Base-by-base conservation (phyloP, 2,888 invertebrate genomes). In the Nezara viridula region DNA sequence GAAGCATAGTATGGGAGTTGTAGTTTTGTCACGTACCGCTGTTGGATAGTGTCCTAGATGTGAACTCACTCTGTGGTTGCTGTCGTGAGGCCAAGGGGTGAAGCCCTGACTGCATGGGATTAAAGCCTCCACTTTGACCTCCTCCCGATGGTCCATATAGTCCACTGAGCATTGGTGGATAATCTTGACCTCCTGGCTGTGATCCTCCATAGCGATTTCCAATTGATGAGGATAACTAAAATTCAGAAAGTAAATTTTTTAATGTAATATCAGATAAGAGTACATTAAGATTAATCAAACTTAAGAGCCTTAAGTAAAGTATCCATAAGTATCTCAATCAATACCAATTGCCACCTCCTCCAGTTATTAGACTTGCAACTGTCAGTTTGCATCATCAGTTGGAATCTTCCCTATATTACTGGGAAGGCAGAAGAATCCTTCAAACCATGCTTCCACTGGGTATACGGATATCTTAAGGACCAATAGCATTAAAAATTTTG, bases 41-140 rank as follows among this genome's bases (percentile, higher is more conserved):
- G 90, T 89, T 89, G 44, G 73, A 81, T 14, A 86, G 86, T 32
- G 81, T 88, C 88, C 81, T 86, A 86, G 52, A 44, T 66, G 86
- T 50, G 86, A 95, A 95, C 95, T 95, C 95, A 95, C 95, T 95
- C 95, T 91, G 91, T 88, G 90, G 90, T 32, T 50, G 50, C 86
- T 87, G 89, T 93, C 94, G 94, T 93, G 85, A 88, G 16, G 89
- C 89, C 10, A 90, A 47, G 21, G 90, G 86, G 44, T 90, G 66
- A 24, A 90, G 85, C 6, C 89, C 89, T 14, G 90, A 90, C 81
- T 90, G 90, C 90, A 91, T 90, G 12, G 91, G 90, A 55, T 90
- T 90, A 89, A 91, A 91, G 49, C 89, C 90, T n/a, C 90, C 90
- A 50, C 89, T 86, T 4, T 86, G 88, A n/a, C 86, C 81, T 16